Evolutionary conservation across 1,140 invertebrate species (phyloP), one percentile per base, ranked within the genome.

Genomic region (Diploscapter pachys): DNA sequence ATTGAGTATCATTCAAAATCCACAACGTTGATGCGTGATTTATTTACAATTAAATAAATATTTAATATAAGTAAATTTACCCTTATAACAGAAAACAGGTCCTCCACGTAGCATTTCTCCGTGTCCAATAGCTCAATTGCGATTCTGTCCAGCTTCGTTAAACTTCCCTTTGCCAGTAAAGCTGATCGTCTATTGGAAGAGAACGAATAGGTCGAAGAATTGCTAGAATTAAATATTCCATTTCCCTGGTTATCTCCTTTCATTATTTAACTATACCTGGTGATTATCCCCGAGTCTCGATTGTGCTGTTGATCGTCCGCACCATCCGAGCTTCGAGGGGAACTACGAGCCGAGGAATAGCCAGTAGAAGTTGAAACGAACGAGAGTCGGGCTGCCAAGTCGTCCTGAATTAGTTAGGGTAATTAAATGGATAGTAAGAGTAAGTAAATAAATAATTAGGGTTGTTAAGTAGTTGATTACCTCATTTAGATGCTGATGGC

Each of bases 111-210:
- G 71, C 92, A 90, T 59, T 92, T 90, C 86, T 97, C 94, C n/a
- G 94, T 95, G 82, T 96, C 93, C 5, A 96, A 89, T 64, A 96
- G 94, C 87, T 97, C 95, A 9, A 92, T 88, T 56, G 95, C 91
- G 5, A 96, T 93, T 76, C 92, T 89, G 85, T 93, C 91, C 82
- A 93, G 90, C 73, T 92, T 91, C 92, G 9, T 4, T 63, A 62
- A 59, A 51, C 57, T 71, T 61, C 63, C 57, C 66, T 61, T 67
- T 65, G 87, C 67, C 54, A 71, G 51, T 62, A 70, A 65, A 63
- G 65, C 55, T 53, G 62, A 64, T 65, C 9, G 48, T 65, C 9
- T 48, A 11, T 48, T 48, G 9, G 48, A 65, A n/a, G 61, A 76
- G 54, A 76, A 31, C 31, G 31, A 31, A 31, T 31, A 31, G 31